Base-by-base conservation (phyloP, 2,797 vertebrate genomes). In the Emydoidea blandingii region DNA sequence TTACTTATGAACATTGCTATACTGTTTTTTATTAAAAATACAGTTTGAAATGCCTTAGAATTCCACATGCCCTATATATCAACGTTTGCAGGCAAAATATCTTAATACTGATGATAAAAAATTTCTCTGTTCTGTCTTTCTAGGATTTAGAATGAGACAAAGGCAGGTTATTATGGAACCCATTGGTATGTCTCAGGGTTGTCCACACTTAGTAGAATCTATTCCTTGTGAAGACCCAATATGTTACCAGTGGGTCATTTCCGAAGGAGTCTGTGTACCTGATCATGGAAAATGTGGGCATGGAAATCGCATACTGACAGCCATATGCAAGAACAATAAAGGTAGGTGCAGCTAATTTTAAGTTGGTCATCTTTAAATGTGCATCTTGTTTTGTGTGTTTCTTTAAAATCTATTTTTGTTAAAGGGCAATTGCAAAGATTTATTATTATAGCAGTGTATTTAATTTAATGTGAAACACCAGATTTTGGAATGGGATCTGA, bases 91-190 rank as follows among this genome's bases (percentile, higher is more conserved):
- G 1, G 16, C n/a, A 3, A 10, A 27, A 74, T n/a, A 16, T 25
- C 8, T 3, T 11, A 34, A 8, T 56, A 2, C 27, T 76, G 85
- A 37, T 37, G 65, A 11, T 25, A 62, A 52, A 2, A 19, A 8
- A 6, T 31, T 53, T 12, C 44, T 31, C 21, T 5, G 4, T 83
- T 81, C 11, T 94, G 2, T 96, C 91, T 95, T 79, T 86, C 27
- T 96, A 99, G 99, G 99, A 85, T 99, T 99, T 96, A 98, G 97
- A 98, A 98, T 98, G 96, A 99, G 99, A 86, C 98, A 97, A 21
- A 98, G 99, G 84, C 98, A 98, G 29, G 97, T 99, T 57, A 31
- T 99, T 1, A 98, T 98, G 96, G 98, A 99, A 95, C 97, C 98
- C 0, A 97, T 97, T n/a, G 98, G 97, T 72, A 94, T 96, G 23